Evolutionary conservation across 2,888 invertebrate species (phyloP).

Genomic region (Myopa tessellatipennis): DNA sequence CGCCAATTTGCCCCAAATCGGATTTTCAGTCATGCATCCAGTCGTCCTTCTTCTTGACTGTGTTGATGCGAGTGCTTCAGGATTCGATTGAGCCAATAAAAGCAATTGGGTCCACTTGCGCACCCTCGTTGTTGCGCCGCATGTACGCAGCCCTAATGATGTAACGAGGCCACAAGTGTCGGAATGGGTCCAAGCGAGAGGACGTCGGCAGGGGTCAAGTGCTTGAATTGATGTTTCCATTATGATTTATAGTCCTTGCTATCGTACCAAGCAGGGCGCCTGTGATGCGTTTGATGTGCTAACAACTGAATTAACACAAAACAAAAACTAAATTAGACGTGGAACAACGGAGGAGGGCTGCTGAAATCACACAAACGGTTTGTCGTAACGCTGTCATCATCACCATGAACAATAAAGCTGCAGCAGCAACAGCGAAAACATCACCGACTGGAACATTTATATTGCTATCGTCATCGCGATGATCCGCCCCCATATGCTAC

Average conservation of each 20-base stretch:
- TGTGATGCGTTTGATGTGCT: conserved; percentile 61
- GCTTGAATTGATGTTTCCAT: conserved; percentile 68
- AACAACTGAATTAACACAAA: conserved; percentile 52
- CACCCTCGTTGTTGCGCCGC: conserved; percentile 4
- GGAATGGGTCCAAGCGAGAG: conserved; percentile 6
- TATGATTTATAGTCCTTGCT: conserved; percentile 64
- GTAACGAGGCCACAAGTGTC: conserved; percentile 48
- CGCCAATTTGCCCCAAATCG: conserved; percentile 17
- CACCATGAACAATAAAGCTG: conserved; percentile 53
- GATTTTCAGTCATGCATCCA: conserved; percentile 17
- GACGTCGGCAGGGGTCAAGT: conserved; percentile 63
- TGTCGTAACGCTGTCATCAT: conserved; percentile 62
- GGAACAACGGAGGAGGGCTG: conserved; percentile 42
- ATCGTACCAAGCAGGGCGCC: conserved; percentile 27
- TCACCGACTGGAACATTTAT: conserved; percentile 27
- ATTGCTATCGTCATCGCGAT: conserved; percentile 21
- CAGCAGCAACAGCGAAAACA: conserved; percentile 48
- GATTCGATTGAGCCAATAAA: conserved; percentile 49
- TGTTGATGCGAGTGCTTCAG: not conserved
- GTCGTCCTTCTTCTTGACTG: not conserved
- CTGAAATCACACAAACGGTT: conserved; percentile 36
- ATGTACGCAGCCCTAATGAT: conserved; percentile 39
- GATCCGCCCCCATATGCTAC: conserved; percentile 30
- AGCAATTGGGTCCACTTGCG: conserved; percentile 44
- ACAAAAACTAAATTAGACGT: conserved; percentile 56